Evolutionary conservation across 2,888 invertebrate genomes (phyloP).

Genomic region (Dastarcus helophoroides): DNA sequence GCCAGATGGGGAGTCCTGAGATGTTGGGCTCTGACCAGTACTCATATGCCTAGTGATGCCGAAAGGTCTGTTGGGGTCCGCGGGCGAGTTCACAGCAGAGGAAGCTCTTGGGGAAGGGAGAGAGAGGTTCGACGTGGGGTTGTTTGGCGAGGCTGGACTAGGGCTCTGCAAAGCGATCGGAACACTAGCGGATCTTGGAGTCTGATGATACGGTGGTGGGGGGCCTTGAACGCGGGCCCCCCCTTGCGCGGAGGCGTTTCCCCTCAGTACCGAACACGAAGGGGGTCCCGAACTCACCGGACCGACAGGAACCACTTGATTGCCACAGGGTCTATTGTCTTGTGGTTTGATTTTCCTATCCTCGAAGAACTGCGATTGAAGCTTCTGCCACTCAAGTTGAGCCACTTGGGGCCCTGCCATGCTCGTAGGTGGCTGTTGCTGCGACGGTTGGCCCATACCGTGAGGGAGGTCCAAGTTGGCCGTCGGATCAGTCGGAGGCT

Average conservation of each 20-base stretch:
- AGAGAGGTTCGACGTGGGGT: slow-evolving; percentile 57
- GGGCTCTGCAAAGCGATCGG: slow-evolving; percentile 64
- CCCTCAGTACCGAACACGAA: slow-evolving; percentile 23
- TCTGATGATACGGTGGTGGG: slow-evolving; percentile 68
- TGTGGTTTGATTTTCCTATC: slow-evolving; percentile 43
- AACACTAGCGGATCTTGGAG: slow-evolving; percentile 60
- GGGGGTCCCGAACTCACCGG: slow-evolving; percentile 20
- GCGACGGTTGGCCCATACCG: slow-evolving; percentile 9
- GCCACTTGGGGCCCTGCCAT: slow-evolving; percentile 38
- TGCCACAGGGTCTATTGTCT: slow-evolving; percentile 23
- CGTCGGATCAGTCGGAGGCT: slow-evolving; percentile 16
- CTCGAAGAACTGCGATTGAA: slow-evolving; percentile 80
- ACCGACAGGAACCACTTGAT: slow-evolving; percentile 22
- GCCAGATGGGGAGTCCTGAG: slow-evolving; percentile 48
- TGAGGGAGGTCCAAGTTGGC: slow-evolving; percentile 8
- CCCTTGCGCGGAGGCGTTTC: slow-evolving; percentile 18
- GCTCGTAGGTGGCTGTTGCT: slow-evolving; percentile 4
- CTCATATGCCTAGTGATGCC: slow-evolving; percentile 39
- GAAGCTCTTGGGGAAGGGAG: slow-evolving; percentile 63
- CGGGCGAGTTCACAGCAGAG: slow-evolving; percentile 58
- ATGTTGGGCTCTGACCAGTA: slow-evolving; percentile 50
- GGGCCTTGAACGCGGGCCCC: slow-evolving; percentile 53
- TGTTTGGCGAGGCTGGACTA: slow-evolving; percentile 60
- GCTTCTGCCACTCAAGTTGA: slow-evolving; percentile 83
- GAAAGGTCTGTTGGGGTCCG: slow-evolving; percentile 47